These are phyloP conservation scores for Erebia ligea DNA, from an alignment of 2,888 invertebrate species.

Conservation along the genomic window DNA sequence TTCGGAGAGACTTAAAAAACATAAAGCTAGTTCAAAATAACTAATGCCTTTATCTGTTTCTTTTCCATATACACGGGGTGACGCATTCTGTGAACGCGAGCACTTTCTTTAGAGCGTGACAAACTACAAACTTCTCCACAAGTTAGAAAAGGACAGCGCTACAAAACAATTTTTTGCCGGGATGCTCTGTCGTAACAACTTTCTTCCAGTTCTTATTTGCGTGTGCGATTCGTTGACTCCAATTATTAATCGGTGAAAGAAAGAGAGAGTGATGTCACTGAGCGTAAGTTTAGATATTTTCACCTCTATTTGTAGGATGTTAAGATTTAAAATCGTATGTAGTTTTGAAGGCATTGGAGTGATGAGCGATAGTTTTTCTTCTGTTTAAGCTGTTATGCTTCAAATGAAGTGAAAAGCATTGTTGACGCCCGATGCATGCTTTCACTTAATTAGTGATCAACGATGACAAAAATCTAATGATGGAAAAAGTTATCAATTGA, in stretches of 20 bases:
- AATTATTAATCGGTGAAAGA: slow-evolving; percentile 72
- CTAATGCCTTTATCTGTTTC: slow-evolving; percentile 36
- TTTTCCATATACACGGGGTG: slow-evolving; percentile 57
- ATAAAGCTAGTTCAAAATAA: neutral
- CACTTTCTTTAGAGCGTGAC: slow-evolving; percentile 75
- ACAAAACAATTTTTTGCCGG: slow-evolving; percentile 59
- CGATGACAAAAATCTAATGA: slow-evolving; percentile 6
- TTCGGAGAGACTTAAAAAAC: too few relatives aligned
- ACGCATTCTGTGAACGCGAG: slow-evolving; percentile 66
- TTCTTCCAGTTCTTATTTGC: slow-evolving; percentile 69
- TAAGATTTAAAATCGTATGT: slow-evolving; percentile 25
- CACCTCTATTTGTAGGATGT: slow-evolving; percentile 7
- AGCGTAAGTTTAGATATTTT: slow-evolving; percentile 21
- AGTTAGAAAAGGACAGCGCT: slow-evolving; percentile 1
- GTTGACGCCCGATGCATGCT: slow-evolving; percentile 42
- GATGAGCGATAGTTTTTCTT: slow-evolving; percentile 71
- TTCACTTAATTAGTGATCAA: slow-evolving; percentile 42
- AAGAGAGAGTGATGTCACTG: slow-evolving; percentile 65
- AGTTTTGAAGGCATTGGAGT: slow-evolving; percentile 69
- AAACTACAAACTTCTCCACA: slow-evolving; percentile 36
- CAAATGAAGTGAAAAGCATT: slow-evolving; percentile 65
- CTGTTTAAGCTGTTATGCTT: slow-evolving; percentile 67
- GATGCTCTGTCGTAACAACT: slow-evolving; percentile 68
- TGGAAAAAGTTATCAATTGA: neutral
- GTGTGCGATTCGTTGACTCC: slow-evolving; percentile 68